Evolutionary conservation across 2,797 vertebrate genomes (phyloP).

Genomic region (Cetoscarus ocellatus): DNA sequence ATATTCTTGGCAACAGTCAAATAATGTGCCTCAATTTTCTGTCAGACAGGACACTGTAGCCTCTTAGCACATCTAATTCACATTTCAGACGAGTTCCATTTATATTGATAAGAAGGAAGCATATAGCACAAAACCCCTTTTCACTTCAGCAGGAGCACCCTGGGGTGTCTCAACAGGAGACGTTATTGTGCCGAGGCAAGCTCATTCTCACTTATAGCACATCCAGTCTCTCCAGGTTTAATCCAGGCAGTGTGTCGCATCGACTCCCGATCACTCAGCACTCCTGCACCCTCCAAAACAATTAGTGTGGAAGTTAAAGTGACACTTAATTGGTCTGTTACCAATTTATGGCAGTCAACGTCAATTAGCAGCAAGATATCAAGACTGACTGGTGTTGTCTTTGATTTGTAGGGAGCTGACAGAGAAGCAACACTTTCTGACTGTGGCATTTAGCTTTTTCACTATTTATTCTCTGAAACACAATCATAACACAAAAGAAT

Average conservation of each 20-base stretch:
- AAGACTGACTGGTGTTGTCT: conserved; percentile 18
- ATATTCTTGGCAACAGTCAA: conserved; percentile 47
- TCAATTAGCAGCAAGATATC: conserved; percentile 25
- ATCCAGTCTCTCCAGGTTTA: conserved; percentile 39
- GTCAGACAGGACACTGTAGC: conserved; percentile 36
- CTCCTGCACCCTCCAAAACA: conserved; percentile 28
- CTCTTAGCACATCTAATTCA: conserved; percentile 17
- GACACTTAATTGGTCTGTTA: conserved; percentile 37
- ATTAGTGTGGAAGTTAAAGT: conserved; percentile 46
- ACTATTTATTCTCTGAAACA: background rate
- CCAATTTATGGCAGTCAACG: conserved; percentile 33
- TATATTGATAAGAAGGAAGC: conserved; percentile 31
- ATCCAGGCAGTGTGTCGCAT: conserved; percentile 24
- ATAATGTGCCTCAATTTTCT: conserved; percentile 20
- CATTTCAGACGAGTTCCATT: conserved; percentile 43
- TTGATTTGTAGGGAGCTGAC: conserved; percentile 26
- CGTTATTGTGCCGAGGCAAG: conserved; percentile 34
- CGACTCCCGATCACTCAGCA: conserved; percentile 31
- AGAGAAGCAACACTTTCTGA: conserved; percentile 2
- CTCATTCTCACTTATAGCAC: conserved; percentile 42
- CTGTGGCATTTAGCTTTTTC: conserved; percentile 1
- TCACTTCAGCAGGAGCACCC: conserved; percentile 35
- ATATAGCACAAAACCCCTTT: conserved; percentile 42
- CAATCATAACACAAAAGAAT: background rate
- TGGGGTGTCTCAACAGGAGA: conserved; percentile 36